These are phyloP conservation scores for Spisula subtruncata DNA, from an alignment of 2,888 invertebrate species.

Conservation along the genomic window DNA sequence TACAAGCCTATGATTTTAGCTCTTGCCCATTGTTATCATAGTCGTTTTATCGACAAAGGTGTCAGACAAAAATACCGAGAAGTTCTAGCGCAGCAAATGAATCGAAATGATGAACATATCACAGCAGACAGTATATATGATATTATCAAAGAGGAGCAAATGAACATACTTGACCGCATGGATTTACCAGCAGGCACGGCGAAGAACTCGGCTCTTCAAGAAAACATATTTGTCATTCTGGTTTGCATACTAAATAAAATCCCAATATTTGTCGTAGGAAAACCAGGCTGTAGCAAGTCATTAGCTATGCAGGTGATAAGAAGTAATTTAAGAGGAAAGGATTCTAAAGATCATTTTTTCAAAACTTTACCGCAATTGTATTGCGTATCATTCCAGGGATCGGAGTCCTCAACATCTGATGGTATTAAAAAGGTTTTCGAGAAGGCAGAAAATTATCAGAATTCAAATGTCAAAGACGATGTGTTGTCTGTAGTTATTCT, in stretches of 20 bases:
- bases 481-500: slow-evolving; percentile 77
- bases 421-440: slow-evolving; percentile 79
- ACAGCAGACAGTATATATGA: slow-evolving; percentile 47
- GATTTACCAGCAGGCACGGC: slow-evolving; percentile 73
- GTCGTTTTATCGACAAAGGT: slow-evolving; percentile 57
- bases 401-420: slow-evolving; percentile 80
- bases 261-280: slow-evolving; percentile 78
- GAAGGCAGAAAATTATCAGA: slow-evolving; percentile 73
- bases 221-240: slow-evolving; percentile 78
- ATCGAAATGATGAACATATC: background rate
- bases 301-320: slow-evolving; percentile 76
- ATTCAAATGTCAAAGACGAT: slow-evolving; percentile 61
- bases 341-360: slow-evolving; percentile 74
- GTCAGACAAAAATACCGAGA: slow-evolving; percentile 56
- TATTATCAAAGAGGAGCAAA: slow-evolving; percentile 70
- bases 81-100: slow-evolving; percentile 45
- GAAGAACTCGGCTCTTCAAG: slow-evolving; percentile 74
- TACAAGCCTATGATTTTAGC: slow-evolving; percentile 57
- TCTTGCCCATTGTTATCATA: slow-evolving; percentile 67
- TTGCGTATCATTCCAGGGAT: slow-evolving; percentile 77
- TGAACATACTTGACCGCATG: slow-evolving; percentile 73
- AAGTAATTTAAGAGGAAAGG: slow-evolving; percentile 76
- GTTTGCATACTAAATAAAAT: slow-evolving; percentile 76
- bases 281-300: slow-evolving; percentile 79
- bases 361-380: slow-evolving; percentile 71